A percentile compares a stretch with the other conserved stretches of the same genome.
Evolutionary conservation across 2,113 vertebrate species (phyloP).

Genomic region (Probosciger aterrimus): DNA sequence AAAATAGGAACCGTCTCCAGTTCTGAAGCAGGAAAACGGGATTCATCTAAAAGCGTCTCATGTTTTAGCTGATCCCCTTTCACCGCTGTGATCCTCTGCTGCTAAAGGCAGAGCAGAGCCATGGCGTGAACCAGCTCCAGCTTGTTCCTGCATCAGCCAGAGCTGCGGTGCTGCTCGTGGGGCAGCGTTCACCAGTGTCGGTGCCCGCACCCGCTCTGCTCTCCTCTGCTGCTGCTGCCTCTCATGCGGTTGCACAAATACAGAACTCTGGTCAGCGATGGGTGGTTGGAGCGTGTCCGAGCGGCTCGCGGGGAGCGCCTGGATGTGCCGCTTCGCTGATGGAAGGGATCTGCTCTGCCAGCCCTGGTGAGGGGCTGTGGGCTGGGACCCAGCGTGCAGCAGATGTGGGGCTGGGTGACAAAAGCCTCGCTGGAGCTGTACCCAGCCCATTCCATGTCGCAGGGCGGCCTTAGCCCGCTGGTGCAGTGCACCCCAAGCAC

Average conservation of each 20-base stretch:
- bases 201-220: rapidly evolving
- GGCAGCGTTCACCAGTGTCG: not conserved
- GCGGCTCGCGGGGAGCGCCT: rapidly evolving
- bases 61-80: not conserved
- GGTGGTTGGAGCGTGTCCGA: rapidly evolving
- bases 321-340: rapidly evolving
- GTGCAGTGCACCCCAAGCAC: rapidly evolving
- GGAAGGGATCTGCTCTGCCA: not conserved
- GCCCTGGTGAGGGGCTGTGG: not conserved
- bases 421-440: rapidly evolving
- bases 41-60: rapidly evolving
- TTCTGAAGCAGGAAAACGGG: not conserved
- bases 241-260: not conserved
- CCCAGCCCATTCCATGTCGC: rapidly evolving
- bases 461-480: not conserved
- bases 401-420: not conserved
- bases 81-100: not conserved
- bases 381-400: rapidly evolving
- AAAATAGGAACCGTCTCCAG: not conserved
- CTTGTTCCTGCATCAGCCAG: rapidly evolving
- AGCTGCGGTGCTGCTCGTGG: rapidly evolving
- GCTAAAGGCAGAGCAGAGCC: not conserved
- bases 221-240: not conserved
- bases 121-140: rapidly evolving
- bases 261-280: not conserved